Conservation (phyloP, 2,797 vertebrate genomes). For the Myripristis murdjan region DNA sequence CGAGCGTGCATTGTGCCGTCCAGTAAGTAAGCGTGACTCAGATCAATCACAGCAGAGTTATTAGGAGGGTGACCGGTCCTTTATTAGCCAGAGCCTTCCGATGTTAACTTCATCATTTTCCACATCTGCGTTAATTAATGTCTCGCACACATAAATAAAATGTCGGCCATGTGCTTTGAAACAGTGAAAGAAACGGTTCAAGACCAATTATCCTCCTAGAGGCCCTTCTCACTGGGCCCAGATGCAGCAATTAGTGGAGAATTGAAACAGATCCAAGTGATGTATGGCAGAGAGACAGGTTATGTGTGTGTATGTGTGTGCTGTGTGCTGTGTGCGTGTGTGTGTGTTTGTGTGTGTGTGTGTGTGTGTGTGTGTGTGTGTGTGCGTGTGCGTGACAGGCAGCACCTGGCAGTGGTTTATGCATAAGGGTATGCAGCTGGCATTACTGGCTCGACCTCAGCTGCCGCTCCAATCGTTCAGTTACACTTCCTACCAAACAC, state of each 20-base stretch:
- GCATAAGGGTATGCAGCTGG: constrained; percentile 49
- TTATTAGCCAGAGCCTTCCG: not conserved
- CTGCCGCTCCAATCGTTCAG: constrained; percentile 13
- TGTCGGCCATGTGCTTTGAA: not conserved
- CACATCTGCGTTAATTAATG: not conserved
- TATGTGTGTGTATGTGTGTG: constrained; percentile 23
- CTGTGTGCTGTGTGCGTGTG: constrained; percentile 14
- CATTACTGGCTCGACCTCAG: constrained; percentile 26
- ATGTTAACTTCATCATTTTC: not conserved
- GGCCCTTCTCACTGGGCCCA: constrained; percentile 25
- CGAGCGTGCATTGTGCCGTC: not conserved
- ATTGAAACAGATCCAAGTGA: constrained; percentile 35
- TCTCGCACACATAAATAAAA: not conserved
- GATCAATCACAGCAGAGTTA: constrained; percentile 2
- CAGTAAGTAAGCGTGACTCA: not conserved
- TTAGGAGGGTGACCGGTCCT: not conserved
- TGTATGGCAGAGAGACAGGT: not conserved
- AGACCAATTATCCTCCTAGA: constrained; percentile 3
- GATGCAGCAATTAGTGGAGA: constrained; percentile 36
- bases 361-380: constrained; percentile 1
- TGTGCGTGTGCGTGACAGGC: constrained; percentile 17
- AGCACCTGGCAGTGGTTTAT: constrained; percentile 45
- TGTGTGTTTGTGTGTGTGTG: constrained; percentile 15
- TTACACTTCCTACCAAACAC: not conserved
- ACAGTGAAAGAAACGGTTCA: not conserved